A percentile compares a stretch with the other conserved stretches of the same genome.
phyloP scores from a whole-genome alignment of 37 sponge, comb jelly and placozoan genomes.

The Aplysina aerophoba region DNA sequence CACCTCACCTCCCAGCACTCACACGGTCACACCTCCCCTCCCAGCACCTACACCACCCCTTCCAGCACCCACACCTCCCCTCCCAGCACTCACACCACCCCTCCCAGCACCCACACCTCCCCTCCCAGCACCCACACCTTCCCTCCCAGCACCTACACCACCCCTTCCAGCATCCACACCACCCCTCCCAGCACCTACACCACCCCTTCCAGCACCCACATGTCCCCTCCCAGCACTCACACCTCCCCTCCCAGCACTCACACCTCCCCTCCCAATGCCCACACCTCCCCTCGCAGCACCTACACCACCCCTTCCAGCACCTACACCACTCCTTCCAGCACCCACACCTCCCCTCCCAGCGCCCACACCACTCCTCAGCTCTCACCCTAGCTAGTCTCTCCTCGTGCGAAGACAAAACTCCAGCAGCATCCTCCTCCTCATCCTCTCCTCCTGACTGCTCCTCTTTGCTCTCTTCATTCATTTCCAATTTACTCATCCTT shows the following conservation, averaged over 20 bases:
- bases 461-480: background rate
- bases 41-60: no score
- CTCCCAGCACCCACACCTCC: no score
- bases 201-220: background rate
- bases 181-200: slow-evolving; percentile 1
- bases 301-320: background rate
- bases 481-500: background rate
- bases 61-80: no score
- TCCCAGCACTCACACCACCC: no score
- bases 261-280: no score
- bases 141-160: no score
- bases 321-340: background rate
- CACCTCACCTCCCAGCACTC: no score
- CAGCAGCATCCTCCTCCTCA: background rate
- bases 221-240: background rate
- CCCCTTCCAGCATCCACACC: no score
- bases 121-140: no score
- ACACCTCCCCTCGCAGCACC: no score
- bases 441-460: background rate
- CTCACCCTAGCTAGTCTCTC: background rate
- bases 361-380: background rate
- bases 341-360: background rate
- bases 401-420: background rate
- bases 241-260: background rate
- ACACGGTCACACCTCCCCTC: no score